These are phyloP conservation scores for Pseudochirops corinnae DNA, from an alignment of 2,797 vertebrate species.

Conservation along the genomic window DNA sequence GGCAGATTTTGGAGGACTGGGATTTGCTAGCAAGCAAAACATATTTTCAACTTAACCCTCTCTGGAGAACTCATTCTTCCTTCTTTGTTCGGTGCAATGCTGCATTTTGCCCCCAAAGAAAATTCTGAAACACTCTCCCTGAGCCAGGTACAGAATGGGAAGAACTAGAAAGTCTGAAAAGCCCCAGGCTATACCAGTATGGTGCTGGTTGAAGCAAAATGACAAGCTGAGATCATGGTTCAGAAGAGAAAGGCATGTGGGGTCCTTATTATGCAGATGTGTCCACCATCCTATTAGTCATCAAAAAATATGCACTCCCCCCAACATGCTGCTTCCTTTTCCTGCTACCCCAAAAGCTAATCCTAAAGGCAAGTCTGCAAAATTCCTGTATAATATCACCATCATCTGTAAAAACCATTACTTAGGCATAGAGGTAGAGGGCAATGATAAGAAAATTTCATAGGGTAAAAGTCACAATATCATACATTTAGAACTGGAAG, in stretches of 20 bases:
- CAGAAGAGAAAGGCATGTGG: conserved; percentile 23
- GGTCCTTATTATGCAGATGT: not conserved
- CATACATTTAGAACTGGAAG: not conserved
- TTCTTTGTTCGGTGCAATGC: not conserved
- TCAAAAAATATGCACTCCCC: not conserved
- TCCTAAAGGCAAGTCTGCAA: not conserved
- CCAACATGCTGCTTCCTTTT: not conserved
- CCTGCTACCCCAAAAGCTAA: not conserved
- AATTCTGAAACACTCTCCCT: not conserved
- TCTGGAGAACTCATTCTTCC: not conserved
- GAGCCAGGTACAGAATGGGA: not conserved
- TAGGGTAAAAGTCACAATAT: not conserved
- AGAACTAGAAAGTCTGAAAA: not conserved
- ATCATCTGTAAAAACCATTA: not conserved
- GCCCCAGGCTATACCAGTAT: not conserved
- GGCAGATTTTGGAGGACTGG: not conserved
- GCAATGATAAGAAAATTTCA: not conserved
- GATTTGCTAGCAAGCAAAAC: not conserved
- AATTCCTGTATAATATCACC: not conserved
- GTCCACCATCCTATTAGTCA: not conserved
- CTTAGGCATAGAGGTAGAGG: not conserved
- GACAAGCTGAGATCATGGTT: not conserved
- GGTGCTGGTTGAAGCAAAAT: not conserved
- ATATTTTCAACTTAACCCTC: conserved; percentile 17
- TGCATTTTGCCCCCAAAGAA: not conserved